A percentile compares a stretch with the other conserved stretches of the same genome.
Conservation (phyloP, 2,797 vertebrate genomes). For the Phrynocephalus vlangalii region DNA sequence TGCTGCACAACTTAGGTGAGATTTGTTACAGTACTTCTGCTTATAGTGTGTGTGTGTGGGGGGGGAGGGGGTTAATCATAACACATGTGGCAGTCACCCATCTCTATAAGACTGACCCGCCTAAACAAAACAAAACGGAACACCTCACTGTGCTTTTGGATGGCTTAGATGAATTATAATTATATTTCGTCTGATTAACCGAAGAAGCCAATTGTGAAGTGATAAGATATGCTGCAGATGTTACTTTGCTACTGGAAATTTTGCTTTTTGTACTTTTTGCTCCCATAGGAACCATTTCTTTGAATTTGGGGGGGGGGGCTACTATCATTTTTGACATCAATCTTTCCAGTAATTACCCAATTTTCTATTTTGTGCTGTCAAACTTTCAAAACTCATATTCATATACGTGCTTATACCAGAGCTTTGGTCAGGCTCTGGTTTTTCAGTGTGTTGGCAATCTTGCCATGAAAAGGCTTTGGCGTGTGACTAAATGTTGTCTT, state of each 20-base stretch:
- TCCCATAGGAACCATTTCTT: not conserved
- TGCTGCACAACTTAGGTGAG: slow-evolving; percentile 29
- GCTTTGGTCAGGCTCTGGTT: not conserved
- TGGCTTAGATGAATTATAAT: slow-evolving; percentile 9
- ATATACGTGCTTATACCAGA: not conserved
- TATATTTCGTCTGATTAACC: slow-evolving; percentile 1
- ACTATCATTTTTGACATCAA: not conserved
- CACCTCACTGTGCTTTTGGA: not conserved
- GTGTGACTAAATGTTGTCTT: not conserved
- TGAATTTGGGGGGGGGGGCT: no score
- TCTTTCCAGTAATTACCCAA: not conserved
- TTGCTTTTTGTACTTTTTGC: not conserved
- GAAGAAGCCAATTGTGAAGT: not conserved
- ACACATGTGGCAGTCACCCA: not conserved
- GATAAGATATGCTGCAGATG: not conserved
- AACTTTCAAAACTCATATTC: slow-evolving; percentile 6
- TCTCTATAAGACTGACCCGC: not conserved
- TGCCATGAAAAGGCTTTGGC: not conserved
- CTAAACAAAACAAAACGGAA: no score
- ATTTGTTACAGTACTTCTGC: slow-evolving; percentile 27
- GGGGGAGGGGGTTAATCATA: not conserved
- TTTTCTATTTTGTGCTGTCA: not conserved
- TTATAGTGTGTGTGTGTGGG: not conserved
- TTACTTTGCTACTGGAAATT: not conserved
- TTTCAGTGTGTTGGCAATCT: not conserved